These are phyloP conservation scores for Tor tambroides DNA, from an alignment of 2,113 vertebrate species.

Conservation along the genomic window DNA sequence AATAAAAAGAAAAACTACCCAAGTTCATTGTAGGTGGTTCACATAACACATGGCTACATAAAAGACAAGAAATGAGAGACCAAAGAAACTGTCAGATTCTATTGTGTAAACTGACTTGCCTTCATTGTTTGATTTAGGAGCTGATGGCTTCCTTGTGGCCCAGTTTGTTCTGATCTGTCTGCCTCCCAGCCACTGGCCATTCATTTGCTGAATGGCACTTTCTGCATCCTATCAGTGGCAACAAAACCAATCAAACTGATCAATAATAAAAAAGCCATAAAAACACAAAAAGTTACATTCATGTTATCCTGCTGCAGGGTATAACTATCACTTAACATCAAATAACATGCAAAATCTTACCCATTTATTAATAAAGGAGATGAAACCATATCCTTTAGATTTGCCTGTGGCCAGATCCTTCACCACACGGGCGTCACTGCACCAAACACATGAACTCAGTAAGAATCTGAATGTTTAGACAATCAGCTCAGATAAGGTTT, in stretches of 20 bases:
- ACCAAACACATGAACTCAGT: background rate
- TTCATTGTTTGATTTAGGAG: conserved; percentile 92
- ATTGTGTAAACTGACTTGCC: conserved; percentile 73
- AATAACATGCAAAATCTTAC: conserved; percentile 66
- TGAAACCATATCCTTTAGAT: conserved; percentile 98
- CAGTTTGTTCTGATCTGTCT: conserved; percentile 99
- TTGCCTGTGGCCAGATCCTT: conserved; percentile 99
- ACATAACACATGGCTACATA: background rate
- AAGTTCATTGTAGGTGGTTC: background rate
- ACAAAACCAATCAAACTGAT: background rate
- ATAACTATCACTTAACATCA: background rate
- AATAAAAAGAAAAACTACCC: background rate
- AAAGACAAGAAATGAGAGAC: background rate
- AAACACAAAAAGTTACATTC: background rate
- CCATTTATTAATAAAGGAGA: conserved; percentile 99
- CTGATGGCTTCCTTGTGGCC: conserved; percentile 97
- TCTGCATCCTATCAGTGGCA: conserved; percentile 85
- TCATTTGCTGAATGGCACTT: conserved; percentile 99
- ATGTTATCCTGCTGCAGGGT: background rate
- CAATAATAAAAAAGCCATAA: background rate
- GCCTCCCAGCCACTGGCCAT: conserved; percentile 97
- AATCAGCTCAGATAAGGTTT: background rate
- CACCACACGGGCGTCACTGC: conserved; percentile 93
- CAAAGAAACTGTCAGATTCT: background rate
- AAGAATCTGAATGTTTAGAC: background rate